Percentiles rank a stretch among this genome's conserved stretches.
Evolutionary conservation across 2,113 vertebrate species (phyloP).

Genomic region (Ictalurus furcatus): DNA sequence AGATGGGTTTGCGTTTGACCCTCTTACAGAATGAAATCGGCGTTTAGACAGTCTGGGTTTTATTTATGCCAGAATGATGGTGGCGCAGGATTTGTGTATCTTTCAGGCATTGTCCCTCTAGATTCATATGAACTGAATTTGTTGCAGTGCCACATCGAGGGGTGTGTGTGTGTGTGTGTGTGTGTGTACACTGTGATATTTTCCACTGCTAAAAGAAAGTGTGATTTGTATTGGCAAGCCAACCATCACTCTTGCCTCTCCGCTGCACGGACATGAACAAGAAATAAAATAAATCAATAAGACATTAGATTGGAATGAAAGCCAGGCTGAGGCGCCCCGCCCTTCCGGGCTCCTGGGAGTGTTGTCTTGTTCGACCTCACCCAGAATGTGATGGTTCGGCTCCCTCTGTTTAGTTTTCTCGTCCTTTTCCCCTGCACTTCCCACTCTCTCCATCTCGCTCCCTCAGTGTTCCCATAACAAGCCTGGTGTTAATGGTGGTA

Average conservation of each 20-base stretch:
- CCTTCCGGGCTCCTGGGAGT: constrained; percentile 24
- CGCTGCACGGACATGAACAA: constrained; percentile 9
- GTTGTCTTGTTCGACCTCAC: constrained; percentile 29
- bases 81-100: constrained; percentile 24
- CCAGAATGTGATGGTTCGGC: constrained; percentile 56
- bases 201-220: constrained; percentile 18
- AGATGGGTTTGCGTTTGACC: constrained; percentile 25
- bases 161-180: neutral
- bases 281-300: constrained; percentile 42
- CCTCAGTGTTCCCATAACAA: constrained; percentile 23
- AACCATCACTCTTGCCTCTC: constrained; percentile 26
- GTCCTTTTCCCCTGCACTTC: constrained; percentile 12
- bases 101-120: constrained; percentile 14
- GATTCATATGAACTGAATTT: constrained; percentile 19
- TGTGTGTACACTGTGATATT: neutral
- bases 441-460: neutral
- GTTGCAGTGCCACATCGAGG: neutral
- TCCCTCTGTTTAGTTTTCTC: constrained; percentile 58
- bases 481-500: constrained; percentile 12
- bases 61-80: constrained; percentile 31
- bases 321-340: constrained; percentile 19
- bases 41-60: constrained; percentile 9
- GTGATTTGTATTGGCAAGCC: constrained; percentile 46
- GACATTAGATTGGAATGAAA: constrained; percentile 29
- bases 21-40: neutral